Conservation (phyloP, 2,888 invertebrate genomes). For the Lochmaea capreae region DNA sequence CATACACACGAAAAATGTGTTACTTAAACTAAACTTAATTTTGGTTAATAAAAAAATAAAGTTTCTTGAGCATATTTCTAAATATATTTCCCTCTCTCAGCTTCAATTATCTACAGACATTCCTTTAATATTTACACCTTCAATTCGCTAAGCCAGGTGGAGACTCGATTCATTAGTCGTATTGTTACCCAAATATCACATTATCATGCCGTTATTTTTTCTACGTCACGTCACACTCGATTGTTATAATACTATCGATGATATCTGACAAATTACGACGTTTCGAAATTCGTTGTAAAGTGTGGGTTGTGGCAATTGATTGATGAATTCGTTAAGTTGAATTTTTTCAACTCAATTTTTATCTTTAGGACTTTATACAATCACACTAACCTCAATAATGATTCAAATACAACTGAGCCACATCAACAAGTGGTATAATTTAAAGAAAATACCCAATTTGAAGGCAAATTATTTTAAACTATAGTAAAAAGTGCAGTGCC, state of each 20-base stretch:
- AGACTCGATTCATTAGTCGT: constrained; percentile 15
- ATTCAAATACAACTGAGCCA: too few species aligned
- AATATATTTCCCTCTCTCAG: neutral
- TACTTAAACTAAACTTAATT: neutral
- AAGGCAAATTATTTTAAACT: too few species aligned
- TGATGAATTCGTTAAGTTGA: too few species aligned
- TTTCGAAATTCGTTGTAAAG: neutral
- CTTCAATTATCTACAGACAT: neutral
- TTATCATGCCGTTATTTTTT: constrained; percentile 15
- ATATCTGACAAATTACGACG: constrained; percentile 16
- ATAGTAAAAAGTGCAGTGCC: neutral
- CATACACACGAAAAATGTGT: neutral
- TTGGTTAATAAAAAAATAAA: neutral
- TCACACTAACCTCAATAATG: too few species aligned
- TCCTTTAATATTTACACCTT: neutral
- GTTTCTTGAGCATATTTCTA: neutral
- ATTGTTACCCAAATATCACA: constrained; percentile 16
- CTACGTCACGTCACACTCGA: constrained; percentile 3
- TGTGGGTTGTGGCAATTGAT: neutral
- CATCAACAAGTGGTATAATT: too few species aligned
- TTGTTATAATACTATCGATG: constrained; percentile 2
- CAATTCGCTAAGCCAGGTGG: constrained; percentile 6
- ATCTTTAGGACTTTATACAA: too few species aligned
- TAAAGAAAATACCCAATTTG: too few species aligned
- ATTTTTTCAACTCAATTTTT: too few species aligned